A percentile compares a stretch with the other conserved stretches of the same genome.
Evolutionary conservation across 2,113 vertebrate species (phyloP).

Genomic region (Macaca mulatta): DNA sequence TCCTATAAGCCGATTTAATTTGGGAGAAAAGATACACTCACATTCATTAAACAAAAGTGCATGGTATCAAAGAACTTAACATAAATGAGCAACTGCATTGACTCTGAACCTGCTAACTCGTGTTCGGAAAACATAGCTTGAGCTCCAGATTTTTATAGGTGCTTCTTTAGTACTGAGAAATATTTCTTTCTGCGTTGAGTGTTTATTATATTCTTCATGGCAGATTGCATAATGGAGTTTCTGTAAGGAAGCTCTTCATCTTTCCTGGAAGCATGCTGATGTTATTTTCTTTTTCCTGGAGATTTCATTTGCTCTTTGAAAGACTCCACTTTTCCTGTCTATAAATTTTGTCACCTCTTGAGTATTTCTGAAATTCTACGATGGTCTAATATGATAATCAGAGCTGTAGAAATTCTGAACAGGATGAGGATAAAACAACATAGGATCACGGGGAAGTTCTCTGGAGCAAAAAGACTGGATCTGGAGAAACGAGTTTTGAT

Average conservation of each 20-base stretch:
- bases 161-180: neutral
- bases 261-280: neutral
- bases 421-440: neutral
- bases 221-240: neutral
- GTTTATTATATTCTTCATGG: neutral
- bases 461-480: neutral
- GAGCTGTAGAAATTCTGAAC: neutral
- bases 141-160: neutral
- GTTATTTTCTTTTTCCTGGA: neutral
- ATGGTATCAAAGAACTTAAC: neutral
- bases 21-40: neutral
- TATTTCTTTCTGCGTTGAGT: neutral
- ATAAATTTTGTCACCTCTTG: neutral
- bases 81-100: neutral
- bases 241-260: neutral
- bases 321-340: neutral
- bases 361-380: neutral
- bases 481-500: neutral
- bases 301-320: neutral
- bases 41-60: neutral
- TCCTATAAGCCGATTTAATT: neutral
- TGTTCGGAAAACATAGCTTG: neutral
- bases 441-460: neutral
- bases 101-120: neutral
- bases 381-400: neutral